Evolutionary conservation across 1,140 invertebrate species (phyloP).

Genomic region (Brachionus manjavacas): DNA sequence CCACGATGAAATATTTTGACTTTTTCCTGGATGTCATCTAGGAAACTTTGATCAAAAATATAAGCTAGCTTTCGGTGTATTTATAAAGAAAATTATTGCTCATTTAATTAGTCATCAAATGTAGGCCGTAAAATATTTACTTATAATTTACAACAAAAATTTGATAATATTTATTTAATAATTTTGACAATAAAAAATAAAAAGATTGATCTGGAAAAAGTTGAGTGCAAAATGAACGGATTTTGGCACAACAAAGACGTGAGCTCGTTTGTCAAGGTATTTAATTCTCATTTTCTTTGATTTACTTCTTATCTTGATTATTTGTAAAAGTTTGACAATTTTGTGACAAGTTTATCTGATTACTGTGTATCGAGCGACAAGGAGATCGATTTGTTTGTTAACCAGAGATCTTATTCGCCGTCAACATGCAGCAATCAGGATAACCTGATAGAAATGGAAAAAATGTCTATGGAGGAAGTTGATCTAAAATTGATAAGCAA

Average conservation of each 20-base stretch:
- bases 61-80: background rate
- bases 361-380: background rate
- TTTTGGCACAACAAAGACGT: background rate
- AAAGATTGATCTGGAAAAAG: constrained; percentile 25
- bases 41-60: background rate
- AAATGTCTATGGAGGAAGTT: background rate
- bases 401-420: background rate
- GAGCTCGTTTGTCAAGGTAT: background rate
- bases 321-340: background rate
- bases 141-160: constrained; percentile 4
- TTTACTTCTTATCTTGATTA: background rate
- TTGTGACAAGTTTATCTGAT: background rate
- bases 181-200: background rate
- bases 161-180: constrained; percentile 3
- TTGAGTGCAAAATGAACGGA: background rate
- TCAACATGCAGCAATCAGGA: background rate
- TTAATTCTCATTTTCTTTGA: background rate
- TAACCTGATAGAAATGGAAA: background rate
- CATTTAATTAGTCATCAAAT: background rate
- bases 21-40: background rate
- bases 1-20: background rate
- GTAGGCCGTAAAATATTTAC: background rate
- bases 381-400: background rate
- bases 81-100: background rate
- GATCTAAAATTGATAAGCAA: background rate